Conservation (phyloP, 2,888 invertebrate genomes). For the Dasypogon diadema region DNA sequence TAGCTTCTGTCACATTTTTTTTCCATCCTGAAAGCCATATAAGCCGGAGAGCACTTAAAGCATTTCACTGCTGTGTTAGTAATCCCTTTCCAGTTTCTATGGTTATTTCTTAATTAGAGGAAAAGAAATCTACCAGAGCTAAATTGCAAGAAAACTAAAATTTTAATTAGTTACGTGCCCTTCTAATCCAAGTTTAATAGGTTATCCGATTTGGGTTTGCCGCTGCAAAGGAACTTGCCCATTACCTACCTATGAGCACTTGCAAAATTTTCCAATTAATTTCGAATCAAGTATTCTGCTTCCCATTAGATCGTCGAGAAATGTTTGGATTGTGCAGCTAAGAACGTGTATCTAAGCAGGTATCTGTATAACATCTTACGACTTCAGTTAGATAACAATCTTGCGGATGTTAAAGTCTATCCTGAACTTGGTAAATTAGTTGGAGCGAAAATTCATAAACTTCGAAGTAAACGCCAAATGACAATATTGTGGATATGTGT, state of each 20-base stretch:
- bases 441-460: constrained; percentile 23
- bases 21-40: not conserved
- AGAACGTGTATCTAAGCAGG: not conserved
- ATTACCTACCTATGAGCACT: constrained; percentile 52
- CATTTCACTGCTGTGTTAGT: constrained; percentile 7
- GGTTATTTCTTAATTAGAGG: constrained; percentile 25
- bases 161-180: constrained; percentile 55
- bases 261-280: constrained; percentile 55
- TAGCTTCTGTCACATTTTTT: not conserved
- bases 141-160: constrained; percentile 46
- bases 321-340: constrained; percentile 7
- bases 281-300: constrained; percentile 39
- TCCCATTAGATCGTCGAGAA: constrained; percentile 5
- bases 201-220: constrained; percentile 51
- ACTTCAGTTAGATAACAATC: constrained; percentile 33
- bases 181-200: constrained; percentile 55
- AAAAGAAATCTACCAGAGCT: not conserved
- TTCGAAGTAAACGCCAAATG: not conserved
- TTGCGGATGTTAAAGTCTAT: constrained; percentile 1
- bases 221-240: constrained; percentile 43
- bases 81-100: constrained; percentile 20
- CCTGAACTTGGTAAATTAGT: constrained; percentile 20
- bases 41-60: not conserved
- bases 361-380: constrained; percentile 13
- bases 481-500: too few species aligned